Evolutionary conservation across 2,113 vertebrate species (phyloP).

Genomic region (Rhabdornis inornatus): DNA sequence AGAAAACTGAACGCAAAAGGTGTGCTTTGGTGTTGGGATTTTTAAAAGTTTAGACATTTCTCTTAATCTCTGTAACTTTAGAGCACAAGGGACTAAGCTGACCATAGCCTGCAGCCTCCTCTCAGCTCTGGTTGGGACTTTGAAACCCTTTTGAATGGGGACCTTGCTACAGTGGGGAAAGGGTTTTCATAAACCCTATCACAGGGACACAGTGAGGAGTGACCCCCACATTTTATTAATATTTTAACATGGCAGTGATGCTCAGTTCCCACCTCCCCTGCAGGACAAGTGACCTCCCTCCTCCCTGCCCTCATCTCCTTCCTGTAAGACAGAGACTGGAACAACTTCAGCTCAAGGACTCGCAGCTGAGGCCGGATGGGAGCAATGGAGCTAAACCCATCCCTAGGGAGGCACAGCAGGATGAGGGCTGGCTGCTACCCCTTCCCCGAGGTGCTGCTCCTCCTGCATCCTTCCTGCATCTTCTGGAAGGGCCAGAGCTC

Average conservation of each 20-base stretch:
- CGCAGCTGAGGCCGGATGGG: background rate
- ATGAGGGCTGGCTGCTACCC: background rate
- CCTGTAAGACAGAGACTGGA: background rate
- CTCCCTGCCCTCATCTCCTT: background rate
- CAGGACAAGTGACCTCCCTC: background rate
- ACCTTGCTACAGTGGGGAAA: background rate
- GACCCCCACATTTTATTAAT: accelerated
- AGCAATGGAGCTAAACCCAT: accelerated
- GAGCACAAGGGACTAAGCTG: background rate
- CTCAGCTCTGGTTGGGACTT: background rate
- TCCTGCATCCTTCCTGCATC: background rate
- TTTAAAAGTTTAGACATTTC: background rate
- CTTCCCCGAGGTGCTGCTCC: background rate
- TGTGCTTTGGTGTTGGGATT: background rate
- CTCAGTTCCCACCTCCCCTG: background rate
- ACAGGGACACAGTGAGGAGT: accelerated
- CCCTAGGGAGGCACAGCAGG: background rate
- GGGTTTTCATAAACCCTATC: background rate
- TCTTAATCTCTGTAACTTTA: background rate
- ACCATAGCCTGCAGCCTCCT: background rate
- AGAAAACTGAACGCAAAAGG: background rate
- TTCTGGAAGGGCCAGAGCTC: background rate
- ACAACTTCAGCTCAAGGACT: background rate
- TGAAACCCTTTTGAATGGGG: background rate
- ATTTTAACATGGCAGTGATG: accelerated